A percentile compares a stretch with the other conserved stretches of the same genome.
Evolutionary conservation across 2,113 vertebrate genomes (phyloP).

Genomic region (Haplochromis vanheusdeni): DNA sequence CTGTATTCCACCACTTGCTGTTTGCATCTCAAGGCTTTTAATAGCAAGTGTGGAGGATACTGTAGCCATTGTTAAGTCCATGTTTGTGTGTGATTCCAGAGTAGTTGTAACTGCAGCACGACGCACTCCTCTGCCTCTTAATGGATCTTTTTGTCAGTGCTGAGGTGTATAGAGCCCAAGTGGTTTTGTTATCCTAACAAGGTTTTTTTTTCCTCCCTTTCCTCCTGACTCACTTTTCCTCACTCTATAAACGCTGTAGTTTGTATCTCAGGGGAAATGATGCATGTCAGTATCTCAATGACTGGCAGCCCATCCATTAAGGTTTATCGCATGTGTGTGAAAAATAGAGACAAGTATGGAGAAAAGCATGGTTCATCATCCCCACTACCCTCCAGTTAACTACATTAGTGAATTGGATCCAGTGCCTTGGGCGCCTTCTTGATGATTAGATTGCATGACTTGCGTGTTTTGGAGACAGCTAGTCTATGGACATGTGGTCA

Average conservation of each 20-base stretch:
- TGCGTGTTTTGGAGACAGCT: not conserved
- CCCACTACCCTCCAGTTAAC: constrained; percentile 14
- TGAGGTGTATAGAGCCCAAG: not conserved
- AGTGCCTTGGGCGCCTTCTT: not conserved
- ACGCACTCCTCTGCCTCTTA: constrained; percentile 11
- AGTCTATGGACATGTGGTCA: not conserved
- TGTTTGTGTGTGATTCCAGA: not conserved
- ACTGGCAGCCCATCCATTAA: constrained; percentile 20
- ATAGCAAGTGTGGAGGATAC: not conserved
- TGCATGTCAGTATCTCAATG: constrained; percentile 31
- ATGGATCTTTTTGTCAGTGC: constrained; percentile 28
- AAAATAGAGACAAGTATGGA: not conserved
- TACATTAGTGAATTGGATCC: not conserved
- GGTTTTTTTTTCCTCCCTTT: not conserved
- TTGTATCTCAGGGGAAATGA: constrained; percentile 43
- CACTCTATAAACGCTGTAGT: not conserved
- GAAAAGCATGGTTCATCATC: not conserved
- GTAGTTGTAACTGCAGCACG: not conserved
- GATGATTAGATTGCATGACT: constrained; percentile 2
- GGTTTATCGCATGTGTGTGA: not conserved
- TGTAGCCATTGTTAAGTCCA: not conserved
- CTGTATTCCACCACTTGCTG: not conserved
- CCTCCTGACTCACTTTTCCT: not conserved
- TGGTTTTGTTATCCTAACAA: constrained; percentile 11
- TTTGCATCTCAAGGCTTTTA: not conserved